A percentile compares a stretch with the other conserved stretches of the same genome.
These are phyloP conservation scores for Nemurella pictetii DNA, from an alignment of 2,888 invertebrate species.

Conservation along the genomic window DNA sequence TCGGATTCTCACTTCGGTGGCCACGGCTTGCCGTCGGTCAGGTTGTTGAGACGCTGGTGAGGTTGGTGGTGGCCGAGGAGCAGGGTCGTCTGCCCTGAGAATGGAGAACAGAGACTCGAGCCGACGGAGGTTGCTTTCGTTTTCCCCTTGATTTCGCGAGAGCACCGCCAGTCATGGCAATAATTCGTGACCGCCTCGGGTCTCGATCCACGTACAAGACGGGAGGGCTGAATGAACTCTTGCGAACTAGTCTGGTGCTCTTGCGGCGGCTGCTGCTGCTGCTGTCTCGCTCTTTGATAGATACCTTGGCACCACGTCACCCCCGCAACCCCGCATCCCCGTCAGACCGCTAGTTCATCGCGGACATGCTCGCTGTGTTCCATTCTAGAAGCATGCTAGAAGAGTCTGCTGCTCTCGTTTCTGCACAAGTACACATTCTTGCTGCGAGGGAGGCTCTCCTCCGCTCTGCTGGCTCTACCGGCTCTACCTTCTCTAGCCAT, in stretches of 20 bases:
- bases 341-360: background rate
- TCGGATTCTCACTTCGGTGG: background rate
- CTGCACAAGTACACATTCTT: background rate
- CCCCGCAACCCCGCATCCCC: background rate
- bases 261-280: background rate
- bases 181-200: constrained; percentile 14
- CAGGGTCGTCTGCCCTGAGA: too few species aligned
- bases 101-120: background rate
- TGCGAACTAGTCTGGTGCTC: background rate
- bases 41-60: too few species aligned
- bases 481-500: too few species aligned
- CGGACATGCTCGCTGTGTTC: background rate
- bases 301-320: background rate
- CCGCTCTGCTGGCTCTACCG: too few species aligned
- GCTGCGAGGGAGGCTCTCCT: background rate
- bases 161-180: constrained; percentile 6
- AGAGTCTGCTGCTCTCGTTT: background rate
- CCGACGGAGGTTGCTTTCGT: background rate
- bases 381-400: too few species aligned
- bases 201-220: background rate
- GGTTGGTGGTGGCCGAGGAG: too few species aligned
- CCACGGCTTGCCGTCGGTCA: too few species aligned
- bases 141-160: background rate
- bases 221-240: background rate
- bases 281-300: background rate